Percentiles rank a stretch among this genome's conserved stretches.
Conservation (phyloP, 2,113 vertebrate genomes). For the Notiomystis cincta region DNA sequence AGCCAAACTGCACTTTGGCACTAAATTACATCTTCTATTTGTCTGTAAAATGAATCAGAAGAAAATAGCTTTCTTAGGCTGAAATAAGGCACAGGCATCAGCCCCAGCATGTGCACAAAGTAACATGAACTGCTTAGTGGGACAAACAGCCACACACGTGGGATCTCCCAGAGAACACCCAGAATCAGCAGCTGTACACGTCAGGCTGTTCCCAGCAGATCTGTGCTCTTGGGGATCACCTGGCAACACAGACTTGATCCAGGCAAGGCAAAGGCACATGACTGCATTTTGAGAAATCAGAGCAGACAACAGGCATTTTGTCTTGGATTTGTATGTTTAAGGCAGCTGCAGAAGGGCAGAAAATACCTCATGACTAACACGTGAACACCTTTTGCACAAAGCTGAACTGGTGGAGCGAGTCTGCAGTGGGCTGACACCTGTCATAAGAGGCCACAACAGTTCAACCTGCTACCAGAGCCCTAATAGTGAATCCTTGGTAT, state of each 20-base stretch:
- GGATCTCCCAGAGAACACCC: not conserved
- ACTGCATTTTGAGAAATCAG: not conserved
- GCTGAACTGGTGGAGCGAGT: not conserved
- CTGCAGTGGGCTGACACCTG: not conserved
- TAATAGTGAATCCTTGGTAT: not conserved
- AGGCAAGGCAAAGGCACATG: not conserved
- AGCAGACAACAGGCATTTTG: not conserved
- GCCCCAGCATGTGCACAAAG: accelerated
- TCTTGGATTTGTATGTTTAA: not conserved
- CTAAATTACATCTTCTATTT: not conserved
- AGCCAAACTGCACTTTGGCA: not conserved
- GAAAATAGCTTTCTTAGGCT: not conserved
- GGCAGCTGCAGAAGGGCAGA: not conserved
- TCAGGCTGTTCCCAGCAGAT: not conserved
- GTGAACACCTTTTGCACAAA: not conserved
- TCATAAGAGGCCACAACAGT: accelerated
- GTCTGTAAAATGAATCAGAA: not conserved
- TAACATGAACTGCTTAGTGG: not conserved
- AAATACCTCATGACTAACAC: not conserved
- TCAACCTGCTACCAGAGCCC: not conserved
- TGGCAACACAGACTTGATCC: not conserved
- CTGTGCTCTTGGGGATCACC: not conserved
- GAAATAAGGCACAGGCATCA: not conserved
- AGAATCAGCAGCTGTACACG: not conserved
- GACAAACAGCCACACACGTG: accelerated